Conservation (phyloP, 2,113 vertebrate species). For the Prunella fulvescens region DNA sequence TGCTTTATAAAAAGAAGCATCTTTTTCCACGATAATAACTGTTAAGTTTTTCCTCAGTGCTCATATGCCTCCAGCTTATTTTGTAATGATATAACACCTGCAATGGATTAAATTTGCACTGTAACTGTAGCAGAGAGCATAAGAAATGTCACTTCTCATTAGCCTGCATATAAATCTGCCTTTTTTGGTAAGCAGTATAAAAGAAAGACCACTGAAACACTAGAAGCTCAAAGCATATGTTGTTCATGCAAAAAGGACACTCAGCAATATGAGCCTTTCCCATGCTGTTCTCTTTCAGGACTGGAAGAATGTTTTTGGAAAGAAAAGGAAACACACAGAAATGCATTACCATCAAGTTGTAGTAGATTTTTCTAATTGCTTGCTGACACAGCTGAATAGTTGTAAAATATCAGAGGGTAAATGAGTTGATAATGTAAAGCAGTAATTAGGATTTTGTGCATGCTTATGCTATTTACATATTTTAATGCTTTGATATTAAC, state of each 20-base stretch:
- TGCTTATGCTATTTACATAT: constrained; percentile 75
- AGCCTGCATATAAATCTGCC: constrained; percentile 68
- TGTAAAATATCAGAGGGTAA: constrained; percentile 70
- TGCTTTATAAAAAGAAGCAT: constrained; percentile 1
- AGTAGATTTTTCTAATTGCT: constrained; percentile 60
- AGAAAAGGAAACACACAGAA: neutral
- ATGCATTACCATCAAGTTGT: neutral
- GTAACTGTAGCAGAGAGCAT: constrained; percentile 9
- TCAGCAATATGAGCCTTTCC: constrained; percentile 9
- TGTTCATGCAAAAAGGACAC: constrained; percentile 45
- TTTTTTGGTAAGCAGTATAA: constrained; percentile 28
- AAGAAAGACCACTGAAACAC: constrained; percentile 41
- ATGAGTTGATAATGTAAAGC: constrained; percentile 72
- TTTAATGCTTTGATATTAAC: constrained; percentile 74
- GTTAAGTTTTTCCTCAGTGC: constrained; percentile 22
- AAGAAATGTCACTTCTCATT: constrained; percentile 71
- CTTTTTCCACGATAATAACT: constrained; percentile 25
- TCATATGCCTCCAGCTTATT: constrained; percentile 30
- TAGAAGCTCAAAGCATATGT: constrained; percentile 64
- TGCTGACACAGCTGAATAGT: constrained; percentile 69
- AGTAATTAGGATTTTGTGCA: constrained; percentile 69
- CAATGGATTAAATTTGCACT: constrained; percentile 47
- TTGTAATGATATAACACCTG: constrained; percentile 46
- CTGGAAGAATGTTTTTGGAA: neutral
- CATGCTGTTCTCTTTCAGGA: neutral